Evolutionary conservation across 2,797 vertebrate genomes (phyloP).

Genomic region (Setipinna tenuifilis): DNA sequence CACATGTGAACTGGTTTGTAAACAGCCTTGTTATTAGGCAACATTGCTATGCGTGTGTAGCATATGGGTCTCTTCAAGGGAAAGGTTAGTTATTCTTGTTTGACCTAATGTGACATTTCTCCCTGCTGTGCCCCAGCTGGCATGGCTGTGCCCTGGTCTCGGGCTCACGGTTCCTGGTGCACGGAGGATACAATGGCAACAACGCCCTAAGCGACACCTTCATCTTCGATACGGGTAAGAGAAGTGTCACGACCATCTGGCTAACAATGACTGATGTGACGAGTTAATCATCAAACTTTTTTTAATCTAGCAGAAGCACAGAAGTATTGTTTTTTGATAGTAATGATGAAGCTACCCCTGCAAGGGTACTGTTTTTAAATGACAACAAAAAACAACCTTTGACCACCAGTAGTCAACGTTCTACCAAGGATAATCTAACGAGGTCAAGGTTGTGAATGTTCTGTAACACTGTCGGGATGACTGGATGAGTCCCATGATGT

Average conservation of each 20-base stretch:
- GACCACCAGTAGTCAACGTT: neutral
- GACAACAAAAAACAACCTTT: neutral
- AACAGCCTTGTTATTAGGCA: neutral
- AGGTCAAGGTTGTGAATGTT: neutral
- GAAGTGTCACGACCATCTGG: neutral
- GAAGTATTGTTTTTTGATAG: neutral
- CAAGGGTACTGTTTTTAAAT: neutral
- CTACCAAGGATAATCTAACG: neutral
- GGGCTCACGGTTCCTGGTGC: slow-evolving; percentile 75
- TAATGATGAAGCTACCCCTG: neutral
- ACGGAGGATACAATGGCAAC: slow-evolving; percentile 82
- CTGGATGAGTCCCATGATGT: too few relatives aligned
- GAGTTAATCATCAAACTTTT: neutral
- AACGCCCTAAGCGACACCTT: slow-evolving; percentile 75
- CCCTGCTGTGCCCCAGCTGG: slow-evolving; percentile 69
- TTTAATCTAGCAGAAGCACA: neutral
- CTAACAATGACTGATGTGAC: too few relatives aligned
- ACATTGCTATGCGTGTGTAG: neutral
- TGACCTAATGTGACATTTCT: neutral
- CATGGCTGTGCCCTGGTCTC: slow-evolving; percentile 78
- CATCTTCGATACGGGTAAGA: slow-evolving; percentile 78
- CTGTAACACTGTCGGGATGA: neutral
- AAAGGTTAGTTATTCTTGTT: neutral
- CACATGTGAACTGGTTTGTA: neutral
- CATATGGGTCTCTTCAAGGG: neutral